Conservation (phyloP, 2,888 invertebrate genomes). For the Rhingia rostrata region DNA sequence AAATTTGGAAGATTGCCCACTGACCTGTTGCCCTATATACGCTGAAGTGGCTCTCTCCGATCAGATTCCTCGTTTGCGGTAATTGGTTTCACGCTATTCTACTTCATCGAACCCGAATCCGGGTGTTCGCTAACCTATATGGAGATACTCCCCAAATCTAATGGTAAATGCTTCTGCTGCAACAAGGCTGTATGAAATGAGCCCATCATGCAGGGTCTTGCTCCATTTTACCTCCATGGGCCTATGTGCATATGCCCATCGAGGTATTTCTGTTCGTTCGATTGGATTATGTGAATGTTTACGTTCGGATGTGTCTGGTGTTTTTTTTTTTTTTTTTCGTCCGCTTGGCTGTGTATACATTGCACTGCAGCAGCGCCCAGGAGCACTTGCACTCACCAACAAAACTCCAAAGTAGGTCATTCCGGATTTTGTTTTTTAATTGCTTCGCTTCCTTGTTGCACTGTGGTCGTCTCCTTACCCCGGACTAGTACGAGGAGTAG, state of each 20-base stretch:
- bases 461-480: slow-evolving; percentile 16
- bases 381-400: slow-evolving; percentile 39
- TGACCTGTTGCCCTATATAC: background rate
- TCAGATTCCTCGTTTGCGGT: background rate
- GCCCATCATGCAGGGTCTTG: background rate
- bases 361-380: slow-evolving; percentile 33
- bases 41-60: background rate
- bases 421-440: slow-evolving; percentile 64
- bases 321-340: slow-evolving; percentile 2
- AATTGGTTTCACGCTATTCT: background rate
- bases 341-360: slow-evolving; percentile 5
- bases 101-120: no score
- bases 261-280: slow-evolving; percentile 4
- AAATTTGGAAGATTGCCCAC: background rate
- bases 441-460: slow-evolving; percentile 57
- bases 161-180: background rate
- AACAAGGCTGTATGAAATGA: background rate
- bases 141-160: background rate
- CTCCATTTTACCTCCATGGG: background rate
- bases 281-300: slow-evolving; percentile 3
- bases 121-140: no score
- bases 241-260: background rate
- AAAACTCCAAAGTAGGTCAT: slow-evolving; percentile 60
- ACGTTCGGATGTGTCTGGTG: background rate
- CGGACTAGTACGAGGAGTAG: slow-evolving; percentile 7